phyloP scores from a whole-genome alignment of 2,888 invertebrate species.

The Agapostemon virescens region DNA sequence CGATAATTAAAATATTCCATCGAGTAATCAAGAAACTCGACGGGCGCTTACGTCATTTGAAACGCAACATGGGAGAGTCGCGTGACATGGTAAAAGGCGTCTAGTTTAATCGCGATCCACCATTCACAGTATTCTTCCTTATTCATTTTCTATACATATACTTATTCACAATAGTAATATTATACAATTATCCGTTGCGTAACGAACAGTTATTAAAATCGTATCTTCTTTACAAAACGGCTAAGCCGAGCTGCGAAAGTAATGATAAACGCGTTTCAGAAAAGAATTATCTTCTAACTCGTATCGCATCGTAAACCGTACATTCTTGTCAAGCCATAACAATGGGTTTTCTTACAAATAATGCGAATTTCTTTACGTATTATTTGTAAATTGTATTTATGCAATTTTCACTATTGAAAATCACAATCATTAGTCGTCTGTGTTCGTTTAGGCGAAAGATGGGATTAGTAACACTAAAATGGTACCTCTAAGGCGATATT shows the following conservation, averaged over 20 bases:
- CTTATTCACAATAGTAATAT: neutral
- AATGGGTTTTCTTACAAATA: too few relatives aligned
- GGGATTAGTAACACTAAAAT: too few relatives aligned
- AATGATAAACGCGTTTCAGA: neutral
- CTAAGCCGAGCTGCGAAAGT: neutral
- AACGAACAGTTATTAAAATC: neutral
- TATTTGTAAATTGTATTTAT: too few relatives aligned
- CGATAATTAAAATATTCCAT: constrained; percentile 54
- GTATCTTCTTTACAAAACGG: neutral
- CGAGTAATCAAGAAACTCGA: constrained; percentile 44
- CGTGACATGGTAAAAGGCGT: constrained; percentile 37
- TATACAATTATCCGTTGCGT: constrained; percentile 2
- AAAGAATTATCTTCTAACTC: neutral
- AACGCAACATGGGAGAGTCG: constrained; percentile 42
- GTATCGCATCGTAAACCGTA: too few relatives aligned
- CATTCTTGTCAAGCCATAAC: too few relatives aligned
- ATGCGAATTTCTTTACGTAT: too few relatives aligned
- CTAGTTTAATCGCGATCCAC: constrained; percentile 23
- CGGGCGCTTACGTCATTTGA: constrained; percentile 47
- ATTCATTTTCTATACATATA: constrained; percentile 8
- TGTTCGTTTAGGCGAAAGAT: too few relatives aligned
- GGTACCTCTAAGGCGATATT: too few relatives aligned
- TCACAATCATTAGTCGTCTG: too few relatives aligned
- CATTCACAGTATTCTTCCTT: constrained; percentile 22
- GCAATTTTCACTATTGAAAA: too few relatives aligned